Percentiles rank a stretch among this genome's conserved stretches.
Evolutionary conservation across 1,140 invertebrate species (phyloP).

Genomic region (Drosophila mojavensis): DNA sequence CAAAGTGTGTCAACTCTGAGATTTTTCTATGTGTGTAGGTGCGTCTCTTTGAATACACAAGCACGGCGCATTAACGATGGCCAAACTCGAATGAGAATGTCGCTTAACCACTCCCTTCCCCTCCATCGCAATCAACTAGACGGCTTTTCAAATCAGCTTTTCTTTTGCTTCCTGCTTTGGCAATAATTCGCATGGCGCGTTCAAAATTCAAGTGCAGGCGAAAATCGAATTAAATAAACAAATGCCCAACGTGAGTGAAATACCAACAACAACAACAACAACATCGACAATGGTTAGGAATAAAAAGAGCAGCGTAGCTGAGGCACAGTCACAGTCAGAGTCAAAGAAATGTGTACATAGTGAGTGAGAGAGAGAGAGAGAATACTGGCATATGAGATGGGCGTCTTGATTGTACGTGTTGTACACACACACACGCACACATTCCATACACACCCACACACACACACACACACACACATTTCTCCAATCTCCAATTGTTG

Average conservation of each 20-base stretch:
- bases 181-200: slow-evolving; percentile 42
- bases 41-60: slow-evolving; percentile 46
- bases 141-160: slow-evolving; percentile 6
- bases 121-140: not conserved
- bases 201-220: slow-evolving; percentile 55
- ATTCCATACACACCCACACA: slow-evolving; percentile 25
- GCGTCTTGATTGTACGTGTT: slow-evolving; percentile 49
- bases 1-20: slow-evolving; percentile 69
- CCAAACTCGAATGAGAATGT: not conserved
- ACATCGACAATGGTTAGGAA: slow-evolving; percentile 5
- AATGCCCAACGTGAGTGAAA: slow-evolving; percentile 78
- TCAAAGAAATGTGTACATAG: not conserved
- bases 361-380: no score
- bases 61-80: slow-evolving; percentile 47
- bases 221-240: slow-evolving; percentile 82
- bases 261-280: slow-evolving; percentile 39
- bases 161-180: slow-evolving; percentile 5
- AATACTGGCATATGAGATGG: slow-evolving; percentile 37
- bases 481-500: slow-evolving; percentile 48
- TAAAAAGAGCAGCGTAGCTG: slow-evolving; percentile 25
- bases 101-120: not conserved
- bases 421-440: slow-evolving; percentile 7
- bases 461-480: slow-evolving; percentile 4
- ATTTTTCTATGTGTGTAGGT: slow-evolving; percentile 24
- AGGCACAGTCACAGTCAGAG: slow-evolving; percentile 6